Conservation (phyloP, 2,888 invertebrate species). For the Molorchus minor region DNA sequence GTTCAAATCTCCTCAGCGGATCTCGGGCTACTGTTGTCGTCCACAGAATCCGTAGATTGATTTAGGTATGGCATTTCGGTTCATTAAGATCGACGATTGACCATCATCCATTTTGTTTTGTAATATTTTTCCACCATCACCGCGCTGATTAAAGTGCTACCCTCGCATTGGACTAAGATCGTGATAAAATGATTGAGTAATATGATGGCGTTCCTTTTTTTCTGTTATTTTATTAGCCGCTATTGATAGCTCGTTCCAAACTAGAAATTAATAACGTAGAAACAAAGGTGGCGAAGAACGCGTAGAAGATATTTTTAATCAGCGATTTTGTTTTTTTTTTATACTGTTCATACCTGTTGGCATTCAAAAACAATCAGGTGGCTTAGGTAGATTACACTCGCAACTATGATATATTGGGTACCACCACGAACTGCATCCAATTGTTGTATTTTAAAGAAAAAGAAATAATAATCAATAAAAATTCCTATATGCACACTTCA, state of each 20-base stretch:
- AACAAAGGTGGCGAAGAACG: too few species aligned
- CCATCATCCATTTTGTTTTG: slow-evolving; percentile 48
- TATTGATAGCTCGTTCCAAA: slow-evolving; percentile 2
- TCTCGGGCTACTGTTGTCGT: slow-evolving; percentile 52
- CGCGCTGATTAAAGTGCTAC: slow-evolving; percentile 31
- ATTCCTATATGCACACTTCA: too few species aligned
- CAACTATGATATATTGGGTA: too few species aligned
- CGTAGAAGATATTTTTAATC: too few species aligned
- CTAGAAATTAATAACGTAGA: neutral
- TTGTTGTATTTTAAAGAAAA: too few species aligned
- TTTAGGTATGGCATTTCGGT: slow-evolving; percentile 52
- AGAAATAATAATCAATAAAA: too few species aligned
- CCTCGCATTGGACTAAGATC: slow-evolving; percentile 23
- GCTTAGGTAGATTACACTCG: too few species aligned
- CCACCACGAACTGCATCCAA: too few species aligned
- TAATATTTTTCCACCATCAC: slow-evolving; percentile 37
- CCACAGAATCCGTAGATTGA: slow-evolving; percentile 51
- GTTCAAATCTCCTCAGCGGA: slow-evolving; percentile 50
- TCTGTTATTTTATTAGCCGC: neutral
- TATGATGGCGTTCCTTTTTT: slow-evolving; percentile 13
- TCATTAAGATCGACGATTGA: slow-evolving; percentile 55
- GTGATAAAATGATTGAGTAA: slow-evolving; percentile 20
- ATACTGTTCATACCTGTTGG: too few species aligned
- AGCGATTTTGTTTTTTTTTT: too few species aligned
- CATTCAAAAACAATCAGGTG: too few species aligned